These are phyloP conservation scores for Suncus etruscus DNA, from an alignment of 2,113 vertebrate genomes.

Conservation along the genomic window DNA sequence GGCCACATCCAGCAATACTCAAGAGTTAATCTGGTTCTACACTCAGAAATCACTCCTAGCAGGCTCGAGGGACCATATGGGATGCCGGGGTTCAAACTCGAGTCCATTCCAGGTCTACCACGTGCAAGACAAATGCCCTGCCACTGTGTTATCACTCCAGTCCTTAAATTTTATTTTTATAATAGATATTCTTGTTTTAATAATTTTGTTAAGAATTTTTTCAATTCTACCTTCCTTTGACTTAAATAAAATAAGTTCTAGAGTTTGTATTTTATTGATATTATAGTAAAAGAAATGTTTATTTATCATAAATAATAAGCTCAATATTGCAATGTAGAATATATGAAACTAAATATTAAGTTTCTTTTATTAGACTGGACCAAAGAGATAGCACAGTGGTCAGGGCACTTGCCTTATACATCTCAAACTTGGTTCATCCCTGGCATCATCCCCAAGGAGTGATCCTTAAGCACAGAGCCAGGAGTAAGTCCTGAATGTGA, in stretches of 20 bases:
- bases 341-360: conserved; percentile 18
- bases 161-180: conserved; percentile 64
- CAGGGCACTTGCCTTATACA: no score
- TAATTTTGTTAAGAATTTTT: background rate
- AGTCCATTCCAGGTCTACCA: conserved; percentile 74
- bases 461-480: no score
- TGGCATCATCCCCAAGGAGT: no score
- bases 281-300: background rate
- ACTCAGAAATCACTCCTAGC: no score
- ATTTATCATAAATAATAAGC: conserved; percentile 24
- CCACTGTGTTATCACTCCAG: conserved; percentile 54
- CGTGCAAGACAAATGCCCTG: conserved; percentile 76
- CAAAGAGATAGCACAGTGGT: no score
- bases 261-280: conserved; percentile 30
- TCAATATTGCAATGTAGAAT: background rate
- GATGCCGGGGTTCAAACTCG: conserved; percentile 32
- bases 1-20: no score
- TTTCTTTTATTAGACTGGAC: background rate
- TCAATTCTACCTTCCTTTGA: conserved; percentile 55
- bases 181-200: conserved; percentile 56
- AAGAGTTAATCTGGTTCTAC: no score
- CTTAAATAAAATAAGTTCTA: conserved; percentile 38
- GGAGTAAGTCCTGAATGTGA: no score
- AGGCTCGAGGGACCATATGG: no score
- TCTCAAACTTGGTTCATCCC: no score